Evolutionary conservation across 2,113 vertebrate species (phyloP).

Genomic region (Pelecanoides urinatrix): DNA sequence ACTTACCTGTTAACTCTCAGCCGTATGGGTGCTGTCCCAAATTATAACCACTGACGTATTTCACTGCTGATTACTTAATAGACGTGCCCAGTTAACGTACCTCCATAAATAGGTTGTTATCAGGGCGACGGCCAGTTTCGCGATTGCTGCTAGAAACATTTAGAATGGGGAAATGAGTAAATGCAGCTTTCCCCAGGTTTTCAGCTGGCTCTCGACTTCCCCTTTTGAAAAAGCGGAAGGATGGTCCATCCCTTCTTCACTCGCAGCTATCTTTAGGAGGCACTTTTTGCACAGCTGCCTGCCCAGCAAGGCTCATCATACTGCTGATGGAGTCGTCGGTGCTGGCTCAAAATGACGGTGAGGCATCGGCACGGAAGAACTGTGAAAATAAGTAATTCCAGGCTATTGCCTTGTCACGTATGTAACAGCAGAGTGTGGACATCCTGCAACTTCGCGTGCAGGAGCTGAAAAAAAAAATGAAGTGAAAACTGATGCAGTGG

Average conservation of each 20-base stretch:
- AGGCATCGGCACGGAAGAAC: background rate
- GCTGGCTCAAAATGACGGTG: background rate
- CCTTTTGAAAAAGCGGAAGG: background rate
- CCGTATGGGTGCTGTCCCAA: fast-evolving
- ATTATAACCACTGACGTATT: fast-evolving
- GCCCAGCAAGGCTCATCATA: fast-evolving
- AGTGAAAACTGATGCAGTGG: background rate
- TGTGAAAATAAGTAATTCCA: background rate
- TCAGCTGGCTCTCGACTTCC: background rate
- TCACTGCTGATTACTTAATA: background rate
- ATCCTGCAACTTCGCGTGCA: fast-evolving
- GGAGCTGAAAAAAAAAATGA: background rate
- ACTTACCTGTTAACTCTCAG: background rate
- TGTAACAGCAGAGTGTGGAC: background rate
- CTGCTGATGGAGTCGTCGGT: fast-evolving
- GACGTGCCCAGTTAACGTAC: fast-evolving
- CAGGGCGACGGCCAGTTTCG: fast-evolving
- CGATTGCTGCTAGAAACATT: background rate
- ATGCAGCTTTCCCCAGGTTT: background rate
- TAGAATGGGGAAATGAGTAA: background rate
- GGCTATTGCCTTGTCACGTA: background rate
- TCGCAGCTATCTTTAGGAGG: background rate
- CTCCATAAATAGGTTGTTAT: background rate
- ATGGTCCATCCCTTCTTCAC: background rate
- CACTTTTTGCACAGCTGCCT: background rate